phyloP scores from a whole-genome alignment of 2,888 invertebrate species.

The Drosophila rellima region DNA sequence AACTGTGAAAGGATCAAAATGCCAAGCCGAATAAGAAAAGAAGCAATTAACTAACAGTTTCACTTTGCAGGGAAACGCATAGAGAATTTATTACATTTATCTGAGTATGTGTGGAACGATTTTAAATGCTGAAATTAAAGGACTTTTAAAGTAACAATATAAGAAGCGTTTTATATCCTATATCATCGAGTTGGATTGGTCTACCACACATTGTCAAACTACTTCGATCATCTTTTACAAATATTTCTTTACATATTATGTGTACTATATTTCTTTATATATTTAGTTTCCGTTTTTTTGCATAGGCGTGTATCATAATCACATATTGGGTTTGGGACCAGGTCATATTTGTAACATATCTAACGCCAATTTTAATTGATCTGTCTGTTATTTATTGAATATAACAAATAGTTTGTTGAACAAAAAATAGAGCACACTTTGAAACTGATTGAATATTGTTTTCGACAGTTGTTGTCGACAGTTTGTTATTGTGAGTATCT shows the following conservation, averaged over 20 bases:
- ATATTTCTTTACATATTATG: conserved; percentile 22
- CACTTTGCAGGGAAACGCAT: conserved; percentile 54
- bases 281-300: conserved; percentile 37
- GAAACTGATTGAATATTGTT: conserved; percentile 2
- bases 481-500: conserved; percentile 16
- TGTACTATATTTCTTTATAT: conserved; percentile 26
- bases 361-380: conserved; percentile 58
- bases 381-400: conserved; percentile 31
- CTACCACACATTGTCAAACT: conserved; percentile 22
- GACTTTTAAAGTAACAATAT: conserved; percentile 38
- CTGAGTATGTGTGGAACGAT: conserved; percentile 35
- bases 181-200: conserved; percentile 41
- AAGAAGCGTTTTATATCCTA: conserved; percentile 38
- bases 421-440: conserved; percentile 17
- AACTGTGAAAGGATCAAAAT: conserved; percentile 85
- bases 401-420: conserved; percentile 25
- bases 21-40: not conserved
- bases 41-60: conserved; percentile 41
- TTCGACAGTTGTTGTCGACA: not conserved
- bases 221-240: conserved; percentile 36
- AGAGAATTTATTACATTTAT: conserved; percentile 61
- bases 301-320: conserved; percentile 66
- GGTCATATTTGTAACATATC: conserved; percentile 46
- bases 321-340: conserved; percentile 67
- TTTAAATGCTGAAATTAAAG: conserved; percentile 63